Conservation (phyloP, 2,888 invertebrate species). For the Melinopterus prodromus region DNA sequence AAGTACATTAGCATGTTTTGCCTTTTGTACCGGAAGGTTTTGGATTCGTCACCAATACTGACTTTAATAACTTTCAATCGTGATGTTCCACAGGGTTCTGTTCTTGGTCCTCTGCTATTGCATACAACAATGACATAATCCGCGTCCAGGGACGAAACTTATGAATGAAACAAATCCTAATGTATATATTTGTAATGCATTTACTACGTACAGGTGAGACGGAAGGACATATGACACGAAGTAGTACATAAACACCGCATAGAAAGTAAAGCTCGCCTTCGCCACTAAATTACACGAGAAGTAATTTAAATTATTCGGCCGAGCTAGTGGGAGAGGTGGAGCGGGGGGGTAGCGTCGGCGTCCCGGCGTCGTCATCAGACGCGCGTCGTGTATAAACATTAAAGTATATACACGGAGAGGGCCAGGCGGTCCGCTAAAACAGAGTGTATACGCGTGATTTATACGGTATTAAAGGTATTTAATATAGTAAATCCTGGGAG, state of each 20-base stretch:
- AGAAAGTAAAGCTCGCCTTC: background rate
- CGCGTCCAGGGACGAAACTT: no score
- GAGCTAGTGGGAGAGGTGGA: background rate
- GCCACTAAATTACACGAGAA: slow-evolving; percentile 19
- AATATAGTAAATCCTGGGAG: slow-evolving; percentile 42
- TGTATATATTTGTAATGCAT: background rate
- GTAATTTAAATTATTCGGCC: slow-evolving; percentile 23
- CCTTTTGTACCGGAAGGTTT: no score
- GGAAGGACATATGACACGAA: background rate
- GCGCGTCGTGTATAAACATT: slow-evolving; percentile 23
- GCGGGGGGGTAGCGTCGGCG: background rate
- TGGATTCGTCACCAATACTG: no score
- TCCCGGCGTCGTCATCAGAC: slow-evolving; percentile 22
- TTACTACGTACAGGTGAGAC: background rate
- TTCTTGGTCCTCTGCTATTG: no score
- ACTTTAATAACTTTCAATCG: no score
- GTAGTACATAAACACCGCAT: background rate
- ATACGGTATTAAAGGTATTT: slow-evolving; percentile 41
- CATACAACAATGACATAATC: no score
- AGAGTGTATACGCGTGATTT: slow-evolving; percentile 37
- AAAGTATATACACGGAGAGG: slow-evolving; percentile 22
- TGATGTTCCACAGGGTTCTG: no score
- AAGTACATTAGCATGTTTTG: no score
- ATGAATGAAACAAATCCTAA: background rate
- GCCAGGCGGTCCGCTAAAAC: slow-evolving; percentile 15